These are phyloP conservation scores for Capromys pilorides DNA, from an alignment of 2,797 vertebrate species.

Conservation along the genomic window DNA sequence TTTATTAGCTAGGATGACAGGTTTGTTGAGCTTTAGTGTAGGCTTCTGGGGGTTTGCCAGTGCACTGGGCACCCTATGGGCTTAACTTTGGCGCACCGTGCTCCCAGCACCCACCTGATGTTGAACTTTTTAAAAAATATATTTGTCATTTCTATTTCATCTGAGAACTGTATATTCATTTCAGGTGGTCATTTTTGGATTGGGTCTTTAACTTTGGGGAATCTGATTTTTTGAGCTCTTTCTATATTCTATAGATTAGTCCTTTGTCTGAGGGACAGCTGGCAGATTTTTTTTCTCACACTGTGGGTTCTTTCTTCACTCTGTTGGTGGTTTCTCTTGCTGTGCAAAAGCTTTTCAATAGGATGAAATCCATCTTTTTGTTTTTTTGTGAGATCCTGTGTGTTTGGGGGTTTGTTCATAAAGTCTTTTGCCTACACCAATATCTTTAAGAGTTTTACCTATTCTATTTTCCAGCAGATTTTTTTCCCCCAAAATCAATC, in stretches of 20 bases:
- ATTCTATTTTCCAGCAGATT: neutral
- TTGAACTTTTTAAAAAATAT: neutral
- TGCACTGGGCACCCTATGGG: no score
- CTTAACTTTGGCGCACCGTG: no score
- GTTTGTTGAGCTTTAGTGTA: no score
- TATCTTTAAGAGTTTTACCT: neutral
- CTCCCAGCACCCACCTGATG: neutral
- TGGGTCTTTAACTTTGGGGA: neutral
- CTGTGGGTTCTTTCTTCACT: neutral
- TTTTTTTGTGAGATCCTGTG: neutral
- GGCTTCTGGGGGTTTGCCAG: no score
- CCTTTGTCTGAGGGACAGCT: neutral
- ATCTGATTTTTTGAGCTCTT: neutral
- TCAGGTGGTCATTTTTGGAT: neutral
- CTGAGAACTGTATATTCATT: neutral
- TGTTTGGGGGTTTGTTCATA: neutral
- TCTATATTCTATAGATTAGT: neutral
- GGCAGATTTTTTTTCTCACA: neutral
- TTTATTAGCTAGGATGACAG: no score
- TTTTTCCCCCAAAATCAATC: no score
- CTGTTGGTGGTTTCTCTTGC: neutral
- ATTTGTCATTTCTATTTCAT: neutral
- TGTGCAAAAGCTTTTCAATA: neutral
- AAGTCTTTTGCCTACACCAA: neutral
- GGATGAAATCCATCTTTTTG: neutral